Conservation (phyloP, 2,797 vertebrate species). For the Acanthopagrus latus region DNA sequence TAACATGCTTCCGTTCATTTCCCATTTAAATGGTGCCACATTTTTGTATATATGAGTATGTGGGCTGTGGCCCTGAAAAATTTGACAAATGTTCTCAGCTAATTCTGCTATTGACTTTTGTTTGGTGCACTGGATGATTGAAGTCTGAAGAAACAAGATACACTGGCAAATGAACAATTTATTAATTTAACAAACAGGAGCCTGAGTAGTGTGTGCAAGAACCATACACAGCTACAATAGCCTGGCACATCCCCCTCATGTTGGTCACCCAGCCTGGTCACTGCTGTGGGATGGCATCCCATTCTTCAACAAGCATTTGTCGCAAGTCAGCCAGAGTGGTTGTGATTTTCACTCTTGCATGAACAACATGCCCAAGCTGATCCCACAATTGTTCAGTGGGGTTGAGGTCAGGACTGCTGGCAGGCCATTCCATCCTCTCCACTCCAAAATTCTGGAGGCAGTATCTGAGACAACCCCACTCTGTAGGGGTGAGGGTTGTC, state of each 20-base stretch:
- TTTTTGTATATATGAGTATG: too few species aligned
- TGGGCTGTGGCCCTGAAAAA: too few species aligned
- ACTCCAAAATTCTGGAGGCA: conserved; percentile 26
- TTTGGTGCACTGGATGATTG: too few species aligned
- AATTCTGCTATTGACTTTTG: too few species aligned
- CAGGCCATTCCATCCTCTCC: conserved; percentile 30
- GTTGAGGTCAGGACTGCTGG: not conserved
- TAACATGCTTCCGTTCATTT: too few species aligned
- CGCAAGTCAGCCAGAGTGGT: too few species aligned
- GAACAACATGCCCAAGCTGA: not conserved
- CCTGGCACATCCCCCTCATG: not conserved
- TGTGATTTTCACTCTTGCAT: too few species aligned
- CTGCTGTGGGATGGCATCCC: conserved; percentile 1
- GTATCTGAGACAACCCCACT: not conserved
- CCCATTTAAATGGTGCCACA: too few species aligned
- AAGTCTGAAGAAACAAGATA: not conserved
- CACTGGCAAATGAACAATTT: not conserved
- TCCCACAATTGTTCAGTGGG: not conserved
- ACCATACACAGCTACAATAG: not conserved
- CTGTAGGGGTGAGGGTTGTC: not conserved
- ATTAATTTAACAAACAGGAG: not conserved
- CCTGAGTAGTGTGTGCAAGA: not conserved
- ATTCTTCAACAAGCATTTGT: not conserved
- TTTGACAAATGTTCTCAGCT: too few species aligned
- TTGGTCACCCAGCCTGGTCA: not conserved